These are phyloP conservation scores for Eupithecia tripunctaria DNA, from an alignment of 2,888 invertebrate genomes.

Conservation along the genomic window DNA sequence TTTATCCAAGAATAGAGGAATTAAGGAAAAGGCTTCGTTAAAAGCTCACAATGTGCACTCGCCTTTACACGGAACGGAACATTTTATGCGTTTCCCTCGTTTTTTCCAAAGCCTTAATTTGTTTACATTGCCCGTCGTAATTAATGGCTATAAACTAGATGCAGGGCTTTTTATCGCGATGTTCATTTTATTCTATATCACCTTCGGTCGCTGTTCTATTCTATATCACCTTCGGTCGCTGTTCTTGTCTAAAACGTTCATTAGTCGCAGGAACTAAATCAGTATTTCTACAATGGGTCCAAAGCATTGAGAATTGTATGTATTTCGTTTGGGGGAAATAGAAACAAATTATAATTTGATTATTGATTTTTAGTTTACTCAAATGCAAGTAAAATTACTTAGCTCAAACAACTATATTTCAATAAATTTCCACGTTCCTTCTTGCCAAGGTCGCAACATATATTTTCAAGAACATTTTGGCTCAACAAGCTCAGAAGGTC, in stretches of 20 bases:
- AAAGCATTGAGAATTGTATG: no score
- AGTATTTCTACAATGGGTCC: no score
- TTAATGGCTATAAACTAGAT: neutral
- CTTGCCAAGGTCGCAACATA: conserved; percentile 3
- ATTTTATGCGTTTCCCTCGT: neutral
- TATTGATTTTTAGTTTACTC: neutral
- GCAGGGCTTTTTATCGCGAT: neutral
- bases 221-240: neutral
- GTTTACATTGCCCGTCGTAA: neutral
- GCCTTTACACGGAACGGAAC: neutral
- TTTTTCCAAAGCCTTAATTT: neutral
- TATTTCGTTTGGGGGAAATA: neutral
- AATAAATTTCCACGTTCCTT: neutral
- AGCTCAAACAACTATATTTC: neutral
- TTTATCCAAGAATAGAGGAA: neutral
- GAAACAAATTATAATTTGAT: no score
- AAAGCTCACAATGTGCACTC: neutral
- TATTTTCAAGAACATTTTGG: neutral
- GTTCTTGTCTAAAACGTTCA: neutral
- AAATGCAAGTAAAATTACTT: neutral
- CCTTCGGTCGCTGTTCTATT: neutral
- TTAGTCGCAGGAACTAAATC: neutral
- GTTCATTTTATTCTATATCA: neutral
- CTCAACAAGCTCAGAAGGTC: neutral
- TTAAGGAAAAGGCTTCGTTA: no score